These are phyloP conservation scores for Amphiura filiformis DNA, from an alignment of 35 echinoderm and acorn worm genomes.

Conservation along the genomic window DNA sequence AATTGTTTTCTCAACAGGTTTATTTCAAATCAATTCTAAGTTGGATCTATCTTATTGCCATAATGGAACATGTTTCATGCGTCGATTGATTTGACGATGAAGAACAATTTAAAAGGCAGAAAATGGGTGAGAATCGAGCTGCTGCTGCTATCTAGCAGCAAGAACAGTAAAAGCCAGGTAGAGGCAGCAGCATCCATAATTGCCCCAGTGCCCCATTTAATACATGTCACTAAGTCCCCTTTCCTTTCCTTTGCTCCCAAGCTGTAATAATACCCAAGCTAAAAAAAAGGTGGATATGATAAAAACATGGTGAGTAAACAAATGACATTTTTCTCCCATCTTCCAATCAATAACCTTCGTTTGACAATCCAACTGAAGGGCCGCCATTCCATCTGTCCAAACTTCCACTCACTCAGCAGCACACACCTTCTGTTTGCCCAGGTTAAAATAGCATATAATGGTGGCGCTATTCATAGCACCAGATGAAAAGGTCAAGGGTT, in stretches of 20 bases:
- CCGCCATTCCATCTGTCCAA: not conserved
- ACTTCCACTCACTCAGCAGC: not conserved
- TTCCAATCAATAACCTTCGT: no score
- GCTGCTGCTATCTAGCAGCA: no score
- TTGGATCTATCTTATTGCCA: not conserved
- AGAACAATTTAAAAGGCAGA: not conserved
- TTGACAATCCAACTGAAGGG: no score
- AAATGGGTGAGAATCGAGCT: not conserved
- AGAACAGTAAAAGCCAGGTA: no score
- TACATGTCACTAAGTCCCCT: no score
- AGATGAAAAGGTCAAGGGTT: not conserved
- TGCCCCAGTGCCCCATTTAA: no score
- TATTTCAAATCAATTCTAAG: not conserved
- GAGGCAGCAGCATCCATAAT: no score
- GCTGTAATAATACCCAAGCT: no score
- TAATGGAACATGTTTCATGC: conserved; percentile 4
- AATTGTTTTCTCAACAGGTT: not conserved
- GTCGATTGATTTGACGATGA: not conserved
- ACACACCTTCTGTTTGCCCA: not conserved
- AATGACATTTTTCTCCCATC: no score
- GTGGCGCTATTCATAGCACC: not conserved
- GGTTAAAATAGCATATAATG: not conserved
- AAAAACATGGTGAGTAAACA: no score
- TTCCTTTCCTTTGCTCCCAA: no score
- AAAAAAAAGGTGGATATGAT: no score